These are phyloP conservation scores for Bos javanicus DNA, from an alignment of 2,113 vertebrate genomes.

Conservation along the genomic window DNA sequence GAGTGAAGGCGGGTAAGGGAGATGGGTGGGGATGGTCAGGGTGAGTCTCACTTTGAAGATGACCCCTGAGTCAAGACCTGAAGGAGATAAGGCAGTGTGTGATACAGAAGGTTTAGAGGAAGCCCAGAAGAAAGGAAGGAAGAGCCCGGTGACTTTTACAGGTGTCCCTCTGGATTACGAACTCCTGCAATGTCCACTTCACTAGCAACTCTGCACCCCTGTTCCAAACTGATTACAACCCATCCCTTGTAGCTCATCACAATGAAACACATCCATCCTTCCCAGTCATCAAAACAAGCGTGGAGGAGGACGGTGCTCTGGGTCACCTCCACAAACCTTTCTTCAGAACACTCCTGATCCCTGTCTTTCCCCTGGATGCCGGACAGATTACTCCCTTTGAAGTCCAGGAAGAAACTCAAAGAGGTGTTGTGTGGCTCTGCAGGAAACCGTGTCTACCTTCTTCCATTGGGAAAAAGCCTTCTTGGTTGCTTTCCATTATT, in stretches of 20 bases:
- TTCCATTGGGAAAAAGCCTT: not conserved
- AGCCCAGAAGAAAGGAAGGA: not conserved
- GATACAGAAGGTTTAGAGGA: not conserved
- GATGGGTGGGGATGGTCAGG: not conserved
- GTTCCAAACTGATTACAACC: not conserved
- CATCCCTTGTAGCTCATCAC: not conserved
- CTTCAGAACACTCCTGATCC: not conserved
- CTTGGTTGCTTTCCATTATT: not conserved
- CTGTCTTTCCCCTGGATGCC: not conserved
- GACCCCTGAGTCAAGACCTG: not conserved
- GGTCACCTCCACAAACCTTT: fast-evolving
- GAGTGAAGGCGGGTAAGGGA: not conserved
- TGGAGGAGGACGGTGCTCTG: not conserved
- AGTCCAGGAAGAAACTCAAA: not conserved
- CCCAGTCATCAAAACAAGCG: not conserved
- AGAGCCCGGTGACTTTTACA: not conserved
- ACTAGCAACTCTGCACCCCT: not conserved
- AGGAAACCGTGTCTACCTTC: not conserved
- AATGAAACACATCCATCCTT: not conserved
- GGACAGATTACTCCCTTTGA: not conserved
- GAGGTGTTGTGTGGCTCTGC: not conserved
- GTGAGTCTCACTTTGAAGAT: not conserved
- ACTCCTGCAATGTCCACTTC: not conserved
- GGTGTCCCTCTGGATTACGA: not conserved
- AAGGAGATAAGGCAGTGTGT: not conserved